Base-by-base conservation (phyloP, 2,797 vertebrate species). In the Hylomyscus alleni region DNA sequence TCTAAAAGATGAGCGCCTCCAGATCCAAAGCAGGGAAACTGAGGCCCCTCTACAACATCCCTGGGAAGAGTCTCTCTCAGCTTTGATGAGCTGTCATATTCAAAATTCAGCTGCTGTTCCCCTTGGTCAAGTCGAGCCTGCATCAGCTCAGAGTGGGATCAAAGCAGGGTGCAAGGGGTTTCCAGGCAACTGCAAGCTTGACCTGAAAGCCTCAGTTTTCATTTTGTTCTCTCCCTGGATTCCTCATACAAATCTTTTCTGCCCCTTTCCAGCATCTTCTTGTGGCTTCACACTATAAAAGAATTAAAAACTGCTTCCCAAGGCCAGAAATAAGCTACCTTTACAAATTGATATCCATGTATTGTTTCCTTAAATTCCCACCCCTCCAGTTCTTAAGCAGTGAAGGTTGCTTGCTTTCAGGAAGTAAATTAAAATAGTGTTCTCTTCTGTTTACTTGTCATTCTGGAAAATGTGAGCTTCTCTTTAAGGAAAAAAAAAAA, bases 151-250 rank as follows among this genome's bases (percentile, higher is more conserved):
- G 50, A 37, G 29, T 37, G 69, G 8, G 47, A 54, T 91, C 89
- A 91, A 67, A 91, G 81, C 90, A 96, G 87, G 83, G 86, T 73
- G 19, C 26, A 29, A 31, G 31, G 91, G 77, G 84, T 94, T 93
- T 96, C 96, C 95, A 78, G 92, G 94, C 89, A 94, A 90, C 94
- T 44, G 77, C 37, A 83, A 82, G 67, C 91, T 93, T 84, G 77
- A 50, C 88, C 60, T 72, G 20, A 69, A 10, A 91, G 52, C 26
- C 44, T 47, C 44, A 3, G 58, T 11, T 20, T 47, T 85, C 85
- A 6, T 9, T 85, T 75, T 50, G 37, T 50, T 92, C 65, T 88
- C n/a, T 75, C 54, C 67, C 34, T 9, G 19, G 2, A 93, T 82
- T 37, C 34, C 17, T 58, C n/a, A 19, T 3, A 14, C 54, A 37